Evolutionary conservation across 2,888 invertebrate genomes (phyloP).

Genomic region (Dichetophora obliterata): DNA sequence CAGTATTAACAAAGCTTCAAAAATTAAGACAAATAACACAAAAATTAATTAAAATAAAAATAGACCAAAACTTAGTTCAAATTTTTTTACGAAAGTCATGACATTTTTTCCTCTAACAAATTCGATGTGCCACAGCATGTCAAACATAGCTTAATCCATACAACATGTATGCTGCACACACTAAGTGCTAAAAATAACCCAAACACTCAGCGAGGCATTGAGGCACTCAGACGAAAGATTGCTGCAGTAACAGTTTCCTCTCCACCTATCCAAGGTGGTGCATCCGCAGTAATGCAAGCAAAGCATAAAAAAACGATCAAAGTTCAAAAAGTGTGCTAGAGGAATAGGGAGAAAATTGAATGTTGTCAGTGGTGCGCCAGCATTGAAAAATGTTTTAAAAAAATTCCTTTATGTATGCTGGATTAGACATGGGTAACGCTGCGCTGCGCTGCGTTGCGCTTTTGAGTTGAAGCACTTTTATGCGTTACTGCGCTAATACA

Average conservation of each 20-base stretch:
- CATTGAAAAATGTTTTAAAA: constrained; percentile 10
- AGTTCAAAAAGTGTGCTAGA: neutral
- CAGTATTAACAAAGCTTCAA: neutral
- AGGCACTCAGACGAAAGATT: neutral
- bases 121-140: neutral
- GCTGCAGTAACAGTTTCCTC: neutral
- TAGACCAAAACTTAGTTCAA: neutral
- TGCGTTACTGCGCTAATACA: too few species aligned
- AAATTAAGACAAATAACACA: neutral
- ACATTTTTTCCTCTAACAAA: neutral
- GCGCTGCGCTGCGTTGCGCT: too few species aligned
- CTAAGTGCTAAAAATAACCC: constrained; percentile 15
- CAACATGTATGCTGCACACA: neutral
- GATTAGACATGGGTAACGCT: too few species aligned
- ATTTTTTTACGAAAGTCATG: neutral
- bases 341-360: neutral
- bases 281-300: neutral
- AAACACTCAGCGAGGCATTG: neutral
- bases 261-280: neutral
- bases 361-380: constrained; percentile 16
- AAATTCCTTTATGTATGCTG: neutral
- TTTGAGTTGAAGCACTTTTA: too few species aligned
- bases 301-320: neutral
- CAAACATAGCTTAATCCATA: constrained; percentile 2
- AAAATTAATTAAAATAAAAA: neutral